A percentile compares a stretch with the other conserved stretches of the same genome.
Evolutionary conservation across 2,113 vertebrate species (phyloP).

Genomic region (Cygnus buccinator): DNA sequence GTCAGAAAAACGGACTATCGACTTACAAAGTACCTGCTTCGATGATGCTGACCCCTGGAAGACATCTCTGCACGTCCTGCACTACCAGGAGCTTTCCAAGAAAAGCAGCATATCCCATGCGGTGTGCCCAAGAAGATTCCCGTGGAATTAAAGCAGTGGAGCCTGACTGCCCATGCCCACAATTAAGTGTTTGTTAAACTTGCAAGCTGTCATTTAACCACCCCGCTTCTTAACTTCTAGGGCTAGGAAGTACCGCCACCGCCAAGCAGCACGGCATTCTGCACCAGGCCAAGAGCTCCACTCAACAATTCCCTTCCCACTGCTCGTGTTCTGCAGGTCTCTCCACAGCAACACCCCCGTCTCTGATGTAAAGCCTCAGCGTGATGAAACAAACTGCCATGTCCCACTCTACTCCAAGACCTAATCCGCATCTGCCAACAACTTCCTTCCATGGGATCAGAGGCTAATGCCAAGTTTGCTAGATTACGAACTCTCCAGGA

Average conservation of each 20-base stretch:
- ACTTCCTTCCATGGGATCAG: not conserved
- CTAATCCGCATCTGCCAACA: not conserved
- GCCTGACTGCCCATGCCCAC: not conserved
- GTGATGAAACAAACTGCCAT: not conserved
- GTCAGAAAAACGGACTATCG: not conserved
- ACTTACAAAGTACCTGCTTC: not conserved
- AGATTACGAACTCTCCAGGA: not conserved
- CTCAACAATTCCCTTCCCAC: not conserved
- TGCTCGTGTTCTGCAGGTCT: not conserved
- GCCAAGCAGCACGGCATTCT: not conserved
- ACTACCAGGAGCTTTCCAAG: no score
- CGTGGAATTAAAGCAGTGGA: not conserved
- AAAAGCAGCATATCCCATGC: not conserved
- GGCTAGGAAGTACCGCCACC: accelerated
- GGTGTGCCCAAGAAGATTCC: no score
- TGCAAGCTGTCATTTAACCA: not conserved
- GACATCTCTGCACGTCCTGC: not conserved
- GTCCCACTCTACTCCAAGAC: not conserved
- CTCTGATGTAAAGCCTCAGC: not conserved
- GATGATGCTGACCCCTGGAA: accelerated
- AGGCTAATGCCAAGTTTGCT: not conserved
- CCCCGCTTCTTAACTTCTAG: accelerated
- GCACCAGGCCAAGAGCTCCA: not conserved
- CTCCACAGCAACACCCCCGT: not conserved
- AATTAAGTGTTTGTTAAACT: not conserved